phyloP scores from a whole-genome alignment of 2,888 invertebrate species.

The Melinaea menophilus region DNA sequence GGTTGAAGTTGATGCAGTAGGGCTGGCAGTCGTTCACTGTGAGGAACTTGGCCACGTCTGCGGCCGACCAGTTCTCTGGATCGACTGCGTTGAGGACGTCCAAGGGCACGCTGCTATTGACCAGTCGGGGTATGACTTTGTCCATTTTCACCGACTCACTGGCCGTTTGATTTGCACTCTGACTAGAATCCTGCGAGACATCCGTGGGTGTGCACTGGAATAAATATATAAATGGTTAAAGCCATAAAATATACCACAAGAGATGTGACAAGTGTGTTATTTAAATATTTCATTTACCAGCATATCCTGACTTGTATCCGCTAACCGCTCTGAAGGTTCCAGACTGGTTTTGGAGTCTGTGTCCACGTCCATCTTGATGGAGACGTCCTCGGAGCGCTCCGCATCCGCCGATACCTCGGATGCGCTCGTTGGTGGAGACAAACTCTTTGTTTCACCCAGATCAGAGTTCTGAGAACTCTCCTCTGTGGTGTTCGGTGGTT shows the following conservation, averaged over 20 bases:
- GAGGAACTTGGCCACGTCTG: slow-evolving; percentile 92
- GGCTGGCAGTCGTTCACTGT: slow-evolving; percentile 90
- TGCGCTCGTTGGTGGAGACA: slow-evolving; percentile 58
- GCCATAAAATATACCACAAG: neutral
- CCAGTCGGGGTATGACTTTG: slow-evolving; percentile 81
- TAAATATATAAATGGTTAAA: neutral
- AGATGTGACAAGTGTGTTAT: neutral
- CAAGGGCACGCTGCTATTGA: slow-evolving; percentile 75
- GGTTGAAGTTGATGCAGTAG: slow-evolving; percentile 82
- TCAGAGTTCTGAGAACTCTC: slow-evolving; percentile 68
- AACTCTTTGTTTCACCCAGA: slow-evolving; percentile 57
- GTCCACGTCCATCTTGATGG: slow-evolving; percentile 27
- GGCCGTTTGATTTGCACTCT: slow-evolving; percentile 39
- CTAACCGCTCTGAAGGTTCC: slow-evolving; percentile 15
- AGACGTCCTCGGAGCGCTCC: slow-evolving; percentile 35
- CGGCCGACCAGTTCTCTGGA: slow-evolving; percentile 83
- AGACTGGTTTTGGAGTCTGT: slow-evolving; percentile 17
- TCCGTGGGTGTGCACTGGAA: slow-evolving; percentile 48
- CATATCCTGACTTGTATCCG: slow-evolving; percentile 16
- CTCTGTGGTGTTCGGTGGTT: slow-evolving; percentile 54
- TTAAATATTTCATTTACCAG: slow-evolving; percentile 7
- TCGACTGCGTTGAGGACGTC: slow-evolving; percentile 73
- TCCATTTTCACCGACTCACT: slow-evolving; percentile 42
- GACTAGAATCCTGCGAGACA: slow-evolving; percentile 46
- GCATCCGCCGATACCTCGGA: slow-evolving; percentile 55